Evolutionary conservation across 1,140 invertebrate species (phyloP), one percentile per base, ranked within the genome.

Genomic region (Platyscapa corneri): DNA sequence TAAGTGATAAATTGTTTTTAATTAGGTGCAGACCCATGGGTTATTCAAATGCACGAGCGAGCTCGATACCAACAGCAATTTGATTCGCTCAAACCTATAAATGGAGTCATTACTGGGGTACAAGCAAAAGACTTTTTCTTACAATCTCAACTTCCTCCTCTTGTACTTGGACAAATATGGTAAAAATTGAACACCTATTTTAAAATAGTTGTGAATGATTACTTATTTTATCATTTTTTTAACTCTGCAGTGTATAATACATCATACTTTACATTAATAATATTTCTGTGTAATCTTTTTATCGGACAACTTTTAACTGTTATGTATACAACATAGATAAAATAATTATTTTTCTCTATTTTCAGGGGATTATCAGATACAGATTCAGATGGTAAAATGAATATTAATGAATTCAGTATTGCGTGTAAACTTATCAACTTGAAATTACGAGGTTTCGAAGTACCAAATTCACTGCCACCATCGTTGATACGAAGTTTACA

Each of bases 391-490:
- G 99, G 99, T 0, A 98, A 97, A 94, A 97, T 99, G 96, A 97
- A 99, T 92, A 96, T 98, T 75, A 97, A 97, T 90, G 99, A 99
- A 93, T 99, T 99, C 92, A 98, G 97, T 78, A 99, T 99, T 89
- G 99, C 99, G 75, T 99, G 98, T 94, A 99, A 99, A 95, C 95
- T 99, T 72, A 99, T 99, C 76, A 98, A 97, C 92, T 94, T 99
- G 82, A 99, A 99, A 94, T 94, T 99, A 32, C 95, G 97, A 87
- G 98, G 98, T 27, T 96, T 97, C 92, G 98, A 99, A 91, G 94
- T 99, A 83, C 98, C 98, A 1, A 96, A 97, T 90, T 92, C 94
- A 10, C 93, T 99, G 77, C 98, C 99, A 72, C 95, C 96, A 37
- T 94, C 95, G 86, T 91, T 99, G 37, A 86, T 96, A 18, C 94